Percentiles rank a stretch among this genome's conserved stretches.
These are phyloP conservation scores for Brachyopa scutellaris DNA, from an alignment of 2,888 invertebrate species.

Conservation along the genomic window DNA sequence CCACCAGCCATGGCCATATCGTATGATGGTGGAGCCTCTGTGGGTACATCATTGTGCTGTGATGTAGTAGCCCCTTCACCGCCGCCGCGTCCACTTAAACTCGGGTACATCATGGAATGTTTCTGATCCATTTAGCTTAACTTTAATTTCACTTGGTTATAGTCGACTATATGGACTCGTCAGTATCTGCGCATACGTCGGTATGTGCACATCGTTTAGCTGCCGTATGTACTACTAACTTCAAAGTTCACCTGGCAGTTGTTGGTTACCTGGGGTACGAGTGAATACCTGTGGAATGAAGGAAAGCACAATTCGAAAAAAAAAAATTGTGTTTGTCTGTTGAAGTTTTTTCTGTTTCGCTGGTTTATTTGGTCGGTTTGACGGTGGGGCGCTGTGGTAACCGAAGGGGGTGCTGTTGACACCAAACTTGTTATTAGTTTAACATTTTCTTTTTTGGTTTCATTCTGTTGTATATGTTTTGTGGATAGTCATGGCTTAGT, in stretches of 20 bases:
- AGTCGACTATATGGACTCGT: neutral
- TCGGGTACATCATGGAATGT: slow-evolving; percentile 80
- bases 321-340: slow-evolving; percentile 15
- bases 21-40: slow-evolving; percentile 79
- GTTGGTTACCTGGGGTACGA: slow-evolving; percentile 18
- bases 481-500: too few species aligned
- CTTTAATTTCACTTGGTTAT: neutral
- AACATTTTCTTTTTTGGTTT: slow-evolving; percentile 32
- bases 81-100: slow-evolving; percentile 72
- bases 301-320: slow-evolving; percentile 36
- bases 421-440: slow-evolving; percentile 25
- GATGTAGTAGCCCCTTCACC: slow-evolving; percentile 65
- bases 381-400: neutral
- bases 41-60: slow-evolving; percentile 72
- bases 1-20: slow-evolving; percentile 76
- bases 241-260: slow-evolving; percentile 13
- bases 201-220: slow-evolving; percentile 1
- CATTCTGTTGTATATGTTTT: neutral
- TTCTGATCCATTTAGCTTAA: slow-evolving; percentile 78
- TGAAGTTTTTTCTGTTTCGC: slow-evolving; percentile 20
- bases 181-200: neutral
- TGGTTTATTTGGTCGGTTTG: slow-evolving; percentile 18
- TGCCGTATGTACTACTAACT: slow-evolving; percentile 41
- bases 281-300: slow-evolving; percentile 39
- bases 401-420: neutral